These are phyloP conservation scores for Drosophila parabipectinata DNA, from an alignment of 1,140 invertebrate species.

Conservation along the genomic window DNA sequence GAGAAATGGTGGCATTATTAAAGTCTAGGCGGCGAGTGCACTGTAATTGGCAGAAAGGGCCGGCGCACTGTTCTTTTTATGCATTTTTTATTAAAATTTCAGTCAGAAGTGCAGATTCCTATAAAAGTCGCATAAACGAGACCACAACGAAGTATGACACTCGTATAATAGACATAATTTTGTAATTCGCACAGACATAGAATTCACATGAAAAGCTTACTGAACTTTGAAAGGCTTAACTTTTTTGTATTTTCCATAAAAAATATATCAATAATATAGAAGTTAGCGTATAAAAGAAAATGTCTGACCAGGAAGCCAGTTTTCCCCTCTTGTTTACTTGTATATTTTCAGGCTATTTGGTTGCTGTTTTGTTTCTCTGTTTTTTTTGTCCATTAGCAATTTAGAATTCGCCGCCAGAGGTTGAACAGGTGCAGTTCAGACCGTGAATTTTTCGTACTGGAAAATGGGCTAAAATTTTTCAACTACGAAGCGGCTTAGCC, in stretches of 20 bases:
- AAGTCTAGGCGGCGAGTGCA: constrained; percentile 29
- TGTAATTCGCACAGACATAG: too few relatives aligned
- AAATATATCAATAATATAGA: too few relatives aligned
- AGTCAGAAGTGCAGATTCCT: neutral
- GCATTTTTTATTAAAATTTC: neutral
- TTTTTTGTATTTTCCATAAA: too few relatives aligned
- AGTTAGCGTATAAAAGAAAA: neutral
- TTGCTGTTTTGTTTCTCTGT: constrained; percentile 4
- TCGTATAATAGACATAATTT: neutral
- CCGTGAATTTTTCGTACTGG: constrained; percentile 35
- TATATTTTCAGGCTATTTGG: constrained; percentile 1
- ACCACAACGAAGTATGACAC: neutral
- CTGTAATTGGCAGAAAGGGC: constrained; percentile 26
- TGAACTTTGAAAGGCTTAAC: neutral
- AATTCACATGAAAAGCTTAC: neutral
- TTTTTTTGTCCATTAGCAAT: constrained; percentile 65
- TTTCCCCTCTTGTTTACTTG: neutral
- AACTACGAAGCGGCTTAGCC: constrained; percentile 37
- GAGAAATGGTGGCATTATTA: constrained; percentile 73
- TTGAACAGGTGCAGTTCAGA: constrained; percentile 43
- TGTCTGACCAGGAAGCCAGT: neutral
- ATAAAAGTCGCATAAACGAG: neutral
- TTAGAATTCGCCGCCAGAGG: constrained; percentile 48
- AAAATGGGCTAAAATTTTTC: constrained; percentile 63
- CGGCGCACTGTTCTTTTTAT: neutral